phyloP scores from a whole-genome alignment of 2,888 invertebrate genomes.

The Lepetodrilus schrolli region DNA sequence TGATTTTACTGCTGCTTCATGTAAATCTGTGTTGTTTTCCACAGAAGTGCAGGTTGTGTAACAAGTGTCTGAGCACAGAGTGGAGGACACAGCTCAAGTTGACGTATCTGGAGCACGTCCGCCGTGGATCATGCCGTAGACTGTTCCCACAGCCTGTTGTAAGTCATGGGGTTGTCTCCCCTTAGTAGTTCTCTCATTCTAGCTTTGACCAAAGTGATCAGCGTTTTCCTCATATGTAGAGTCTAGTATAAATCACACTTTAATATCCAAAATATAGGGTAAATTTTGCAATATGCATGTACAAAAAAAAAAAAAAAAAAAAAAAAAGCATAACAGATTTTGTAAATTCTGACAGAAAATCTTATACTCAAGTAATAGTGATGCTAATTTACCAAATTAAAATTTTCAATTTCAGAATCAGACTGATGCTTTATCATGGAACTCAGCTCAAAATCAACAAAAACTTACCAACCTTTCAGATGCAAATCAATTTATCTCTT shows the following conservation, averaged over 20 bases:
- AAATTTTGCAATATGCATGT: not conserved
- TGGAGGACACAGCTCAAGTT: slow-evolving; percentile 80
- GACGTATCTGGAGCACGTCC: slow-evolving; percentile 87
- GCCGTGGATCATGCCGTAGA: slow-evolving; percentile 86
- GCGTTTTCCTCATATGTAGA: not conserved
- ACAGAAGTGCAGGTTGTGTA: slow-evolving; percentile 84
- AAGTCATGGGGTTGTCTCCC: too few relatives aligned
- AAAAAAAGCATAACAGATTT: too few relatives aligned
- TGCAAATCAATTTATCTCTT: slow-evolving; percentile 84
- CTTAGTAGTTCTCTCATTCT: not conserved
- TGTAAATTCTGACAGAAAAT: too few relatives aligned
- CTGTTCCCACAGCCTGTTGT: slow-evolving; percentile 82
- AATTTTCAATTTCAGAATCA: slow-evolving; percentile 53
- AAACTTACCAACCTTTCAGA: slow-evolving; percentile 78
- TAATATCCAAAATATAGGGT: not conserved
- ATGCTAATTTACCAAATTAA: too few relatives aligned
- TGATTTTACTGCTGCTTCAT: not conserved
- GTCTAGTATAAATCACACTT: too few relatives aligned
- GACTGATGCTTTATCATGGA: slow-evolving; percentile 53
- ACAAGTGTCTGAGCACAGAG: slow-evolving; percentile 82
- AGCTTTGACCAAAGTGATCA: not conserved
- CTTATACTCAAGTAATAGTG: too few relatives aligned
- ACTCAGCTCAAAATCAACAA: slow-evolving; percentile 39
- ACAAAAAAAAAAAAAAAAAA: too few relatives aligned
- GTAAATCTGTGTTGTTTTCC: slow-evolving; percentile 29